Conservation (phyloP, 2,888 invertebrate species). For the Abscondita cerata region DNA sequence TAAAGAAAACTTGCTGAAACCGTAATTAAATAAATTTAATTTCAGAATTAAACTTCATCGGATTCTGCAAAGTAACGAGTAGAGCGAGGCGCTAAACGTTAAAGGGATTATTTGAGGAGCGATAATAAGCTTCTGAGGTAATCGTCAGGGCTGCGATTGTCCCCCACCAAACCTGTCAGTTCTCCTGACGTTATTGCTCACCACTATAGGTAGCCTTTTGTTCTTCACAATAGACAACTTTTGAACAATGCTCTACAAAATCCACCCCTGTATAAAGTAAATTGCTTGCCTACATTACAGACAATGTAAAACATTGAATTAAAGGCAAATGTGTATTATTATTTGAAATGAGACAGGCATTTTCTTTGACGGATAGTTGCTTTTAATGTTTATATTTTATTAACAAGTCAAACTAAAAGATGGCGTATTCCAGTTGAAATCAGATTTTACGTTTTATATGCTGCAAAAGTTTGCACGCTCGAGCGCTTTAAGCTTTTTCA, state of each 20-base stretch:
- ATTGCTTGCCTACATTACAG: slow-evolving; percentile 18
- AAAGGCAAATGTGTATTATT: slow-evolving; percentile 19
- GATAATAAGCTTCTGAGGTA: slow-evolving; percentile 40
- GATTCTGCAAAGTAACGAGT: slow-evolving; percentile 30
- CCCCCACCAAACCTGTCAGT: slow-evolving; percentile 35
- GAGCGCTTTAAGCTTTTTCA: slow-evolving; percentile 10
- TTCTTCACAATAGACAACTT: slow-evolving; percentile 29
- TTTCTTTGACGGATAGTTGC: too few species aligned
- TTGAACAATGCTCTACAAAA: slow-evolving; percentile 26
- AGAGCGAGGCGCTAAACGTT: slow-evolving; percentile 33
- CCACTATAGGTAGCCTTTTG: slow-evolving; percentile 27
- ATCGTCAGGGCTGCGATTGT: slow-evolving; percentile 37
- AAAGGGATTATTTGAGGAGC: slow-evolving; percentile 39
- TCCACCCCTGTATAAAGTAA: slow-evolving; percentile 32
- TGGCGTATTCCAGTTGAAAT: not conserved
- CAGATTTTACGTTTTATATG: slow-evolving; percentile 2
- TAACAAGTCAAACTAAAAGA: too few species aligned
- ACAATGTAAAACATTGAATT: slow-evolving; percentile 22
- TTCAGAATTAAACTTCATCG: slow-evolving; percentile 34
- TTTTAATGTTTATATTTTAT: too few species aligned
- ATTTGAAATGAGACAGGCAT: slow-evolving; percentile 11
- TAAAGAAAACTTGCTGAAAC: slow-evolving; percentile 27
- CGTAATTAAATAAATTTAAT: slow-evolving; percentile 35
- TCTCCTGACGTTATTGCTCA: slow-evolving; percentile 35
- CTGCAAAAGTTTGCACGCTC: slow-evolving; percentile 9